phyloP scores from a whole-genome alignment of 2,888 invertebrate genomes.

The Drosophila paucipuncta region DNA sequence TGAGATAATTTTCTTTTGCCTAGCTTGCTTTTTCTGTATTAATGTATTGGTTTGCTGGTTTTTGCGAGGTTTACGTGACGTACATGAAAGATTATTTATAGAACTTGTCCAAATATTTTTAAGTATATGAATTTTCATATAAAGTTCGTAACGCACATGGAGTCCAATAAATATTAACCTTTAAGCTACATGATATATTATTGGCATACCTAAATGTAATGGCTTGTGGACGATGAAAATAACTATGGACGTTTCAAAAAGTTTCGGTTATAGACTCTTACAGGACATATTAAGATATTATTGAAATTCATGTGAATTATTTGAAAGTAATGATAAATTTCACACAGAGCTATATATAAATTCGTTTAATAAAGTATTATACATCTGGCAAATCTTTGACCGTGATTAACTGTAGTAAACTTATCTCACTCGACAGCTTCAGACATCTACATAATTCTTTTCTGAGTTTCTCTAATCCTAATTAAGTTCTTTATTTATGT shows the following conservation, averaged over 20 bases:
- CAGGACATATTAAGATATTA: neutral
- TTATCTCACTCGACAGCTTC: neutral
- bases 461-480: neutral
- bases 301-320: neutral
- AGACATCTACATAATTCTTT: neutral
- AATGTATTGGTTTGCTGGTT: conserved; percentile 48
- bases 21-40: conserved; percentile 22
- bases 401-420: neutral
- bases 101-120: neutral
- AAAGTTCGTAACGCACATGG: neutral
- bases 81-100: conserved; percentile 38
- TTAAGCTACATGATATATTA: neutral
- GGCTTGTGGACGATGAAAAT: neutral
- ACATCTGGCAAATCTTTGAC: neutral
- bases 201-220: neutral
- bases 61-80: conserved; percentile 62
- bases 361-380: neutral
- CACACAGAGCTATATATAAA: neutral
- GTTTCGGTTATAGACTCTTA: neutral
- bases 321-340: neutral
- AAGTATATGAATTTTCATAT: neutral
- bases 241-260: neutral
- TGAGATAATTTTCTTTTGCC: conserved; percentile 35
- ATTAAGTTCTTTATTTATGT: neutral
- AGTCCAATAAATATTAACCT: neutral